These are phyloP conservation scores for Diogma glabrata DNA, from an alignment of 2,888 invertebrate species.

Conservation along the genomic window DNA sequence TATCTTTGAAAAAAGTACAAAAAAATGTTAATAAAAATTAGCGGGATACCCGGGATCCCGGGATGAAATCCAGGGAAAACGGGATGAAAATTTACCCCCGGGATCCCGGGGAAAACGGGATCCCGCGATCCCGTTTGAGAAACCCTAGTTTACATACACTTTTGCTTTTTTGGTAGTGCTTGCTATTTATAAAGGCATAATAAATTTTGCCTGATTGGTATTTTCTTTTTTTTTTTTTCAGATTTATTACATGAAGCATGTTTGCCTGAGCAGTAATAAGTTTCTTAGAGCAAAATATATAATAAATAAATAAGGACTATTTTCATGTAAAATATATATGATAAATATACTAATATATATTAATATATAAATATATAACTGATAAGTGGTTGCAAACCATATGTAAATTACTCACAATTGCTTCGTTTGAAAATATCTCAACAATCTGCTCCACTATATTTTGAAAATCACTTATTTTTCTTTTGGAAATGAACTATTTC, in stretches of 20 bases:
- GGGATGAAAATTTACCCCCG: too few species aligned
- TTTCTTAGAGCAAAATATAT: neutral
- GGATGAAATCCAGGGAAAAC: too few species aligned
- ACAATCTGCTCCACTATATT: conserved; percentile 21
- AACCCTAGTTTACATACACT: too few species aligned
- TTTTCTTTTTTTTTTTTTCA: neutral
- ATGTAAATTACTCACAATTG: conserved; percentile 14
- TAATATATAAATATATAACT: too few species aligned
- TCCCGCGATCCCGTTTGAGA: too few species aligned
- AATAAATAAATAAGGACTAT: neutral
- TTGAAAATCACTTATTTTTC: conserved; percentile 16
- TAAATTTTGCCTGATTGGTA: neutral
- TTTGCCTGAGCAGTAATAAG: neutral
- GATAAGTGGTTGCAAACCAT: too few species aligned
- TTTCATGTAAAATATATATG: neutral
- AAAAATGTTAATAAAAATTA: too few species aligned
- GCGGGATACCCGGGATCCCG: too few species aligned
- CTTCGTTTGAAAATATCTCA: conserved; percentile 22
- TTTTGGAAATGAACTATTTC: conserved; percentile 18
- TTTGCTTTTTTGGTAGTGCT: neutral
- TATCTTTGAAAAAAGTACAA: too few species aligned
- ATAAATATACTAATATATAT: too few species aligned
- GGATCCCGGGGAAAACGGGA: too few species aligned
- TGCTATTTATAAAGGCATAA: neutral
- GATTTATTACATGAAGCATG: neutral